Conservation (phyloP, 2,888 invertebrate species). For the Drosophila mimica region DNA sequence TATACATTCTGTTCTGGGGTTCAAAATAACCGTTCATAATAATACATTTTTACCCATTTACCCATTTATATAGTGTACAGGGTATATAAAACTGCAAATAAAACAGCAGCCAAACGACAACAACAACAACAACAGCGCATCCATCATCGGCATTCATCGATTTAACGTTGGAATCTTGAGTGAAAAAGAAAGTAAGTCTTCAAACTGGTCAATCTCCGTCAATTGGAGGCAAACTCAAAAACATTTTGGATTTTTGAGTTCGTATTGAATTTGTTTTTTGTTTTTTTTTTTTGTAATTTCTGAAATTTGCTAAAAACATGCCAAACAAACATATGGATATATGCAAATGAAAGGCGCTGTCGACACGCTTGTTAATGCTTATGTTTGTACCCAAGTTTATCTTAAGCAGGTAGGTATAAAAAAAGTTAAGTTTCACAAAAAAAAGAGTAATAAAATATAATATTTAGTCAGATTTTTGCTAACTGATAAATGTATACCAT, state of each 20-base stretch:
- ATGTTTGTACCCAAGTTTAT: not conserved
- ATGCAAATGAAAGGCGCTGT: constrained; percentile 48
- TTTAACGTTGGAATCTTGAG: constrained; percentile 50
- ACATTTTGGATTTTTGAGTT: constrained; percentile 11
- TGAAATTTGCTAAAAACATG: constrained; percentile 23
- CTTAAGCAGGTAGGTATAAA: not conserved
- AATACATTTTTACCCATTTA: not conserved
- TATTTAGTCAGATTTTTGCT: not conserved
- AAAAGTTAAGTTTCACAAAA: not conserved
- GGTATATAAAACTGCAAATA: not conserved
- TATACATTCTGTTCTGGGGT: not conserved
- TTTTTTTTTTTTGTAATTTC: constrained; percentile 33
- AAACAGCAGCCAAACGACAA: constrained; percentile 8
- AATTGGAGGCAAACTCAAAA: constrained; percentile 9
- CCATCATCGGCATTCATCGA: constrained; percentile 26
- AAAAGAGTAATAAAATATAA: not conserved
- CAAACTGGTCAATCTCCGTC: constrained; percentile 11
- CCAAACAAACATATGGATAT: constrained; percentile 16
- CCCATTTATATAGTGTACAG: not conserved
- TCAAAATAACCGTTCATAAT: not conserved
- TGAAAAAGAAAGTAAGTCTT: constrained; percentile 74
- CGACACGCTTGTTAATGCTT: constrained; percentile 1
- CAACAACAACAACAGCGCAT: constrained; percentile 7
- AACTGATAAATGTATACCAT: not conserved
- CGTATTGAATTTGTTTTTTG: constrained; percentile 2